A percentile compares a stretch with the other conserved stretches of the same genome.
These are phyloP conservation scores for Narcine bancroftii DNA, from an alignment of 2,113 vertebrate species.

Conservation along the genomic window DNA sequence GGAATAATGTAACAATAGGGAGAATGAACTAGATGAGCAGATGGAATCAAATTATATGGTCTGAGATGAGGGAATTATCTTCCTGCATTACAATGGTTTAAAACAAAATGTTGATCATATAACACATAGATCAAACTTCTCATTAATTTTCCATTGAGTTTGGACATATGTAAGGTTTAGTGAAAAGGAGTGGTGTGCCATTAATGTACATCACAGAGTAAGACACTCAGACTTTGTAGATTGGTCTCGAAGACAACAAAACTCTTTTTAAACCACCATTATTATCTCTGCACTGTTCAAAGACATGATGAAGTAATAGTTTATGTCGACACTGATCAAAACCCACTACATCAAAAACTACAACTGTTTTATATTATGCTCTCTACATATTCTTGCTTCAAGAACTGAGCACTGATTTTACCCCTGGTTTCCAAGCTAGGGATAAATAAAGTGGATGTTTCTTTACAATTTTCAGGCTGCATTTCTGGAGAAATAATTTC, in stretches of 20 bases:
- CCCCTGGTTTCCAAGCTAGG: not conserved
- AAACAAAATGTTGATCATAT: not conserved
- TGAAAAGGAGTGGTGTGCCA: not conserved
- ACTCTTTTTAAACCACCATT: not conserved
- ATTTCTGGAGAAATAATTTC: not conserved
- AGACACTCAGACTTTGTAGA: not conserved
- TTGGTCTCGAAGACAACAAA: not conserved
- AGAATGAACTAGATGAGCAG: not conserved
- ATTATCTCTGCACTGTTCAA: not conserved
- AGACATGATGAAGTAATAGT: not conserved
- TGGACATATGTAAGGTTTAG: not conserved
- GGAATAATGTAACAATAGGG: not conserved
- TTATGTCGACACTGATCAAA: not conserved
- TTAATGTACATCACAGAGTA: not conserved
- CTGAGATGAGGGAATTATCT: not conserved
- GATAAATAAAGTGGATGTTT: not conserved
- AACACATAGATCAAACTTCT: slow-evolving; percentile 1
- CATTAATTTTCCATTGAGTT: not conserved
- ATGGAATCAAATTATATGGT: too few species aligned
- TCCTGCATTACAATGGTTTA: not conserved
- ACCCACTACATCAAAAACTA: not conserved
- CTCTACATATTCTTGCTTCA: not conserved
- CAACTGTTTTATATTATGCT: not conserved
- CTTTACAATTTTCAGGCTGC: not conserved
- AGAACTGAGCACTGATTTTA: not conserved